Conservation (phyloP, 2,113 vertebrate species). For the Pteruthius melanotis region DNA sequence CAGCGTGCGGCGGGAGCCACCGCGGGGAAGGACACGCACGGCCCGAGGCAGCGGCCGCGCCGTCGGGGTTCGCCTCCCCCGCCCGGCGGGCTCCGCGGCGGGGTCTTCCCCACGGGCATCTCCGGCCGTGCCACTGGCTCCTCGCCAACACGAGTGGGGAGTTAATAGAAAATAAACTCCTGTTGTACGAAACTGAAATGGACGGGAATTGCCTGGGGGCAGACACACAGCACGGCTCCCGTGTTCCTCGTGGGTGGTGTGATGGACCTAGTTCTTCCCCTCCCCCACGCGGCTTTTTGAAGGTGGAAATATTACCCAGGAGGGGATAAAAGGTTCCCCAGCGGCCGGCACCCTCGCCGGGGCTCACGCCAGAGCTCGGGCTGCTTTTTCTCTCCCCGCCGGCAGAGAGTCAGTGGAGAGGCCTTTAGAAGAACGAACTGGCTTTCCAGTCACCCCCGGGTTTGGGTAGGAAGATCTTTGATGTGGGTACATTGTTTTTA, state of each 20-base stretch:
- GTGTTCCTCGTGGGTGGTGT: not conserved
- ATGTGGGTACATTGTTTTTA: not conserved
- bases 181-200: not conserved
- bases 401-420: not conserved
- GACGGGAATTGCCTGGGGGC: not conserved
- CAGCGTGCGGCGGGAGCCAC: not conserved
- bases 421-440: not conserved
- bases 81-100: rapidly evolving
- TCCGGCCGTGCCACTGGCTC: not conserved
- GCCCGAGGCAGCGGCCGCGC: not conserved
- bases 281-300: not conserved
- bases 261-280: not conserved
- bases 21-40: rapidly evolving
- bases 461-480: not conserved
- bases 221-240: not conserved
- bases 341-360: not conserved
- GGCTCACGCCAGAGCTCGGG: not conserved
- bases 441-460: not conserved
- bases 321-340: not conserved
- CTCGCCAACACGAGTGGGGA: not conserved
- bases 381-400: not conserved
- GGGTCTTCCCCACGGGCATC: not conserved
- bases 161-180: not conserved
- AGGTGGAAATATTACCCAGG: not conserved
- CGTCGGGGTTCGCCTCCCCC: not conserved